Base-by-base conservation (phyloP, 2,797 vertebrate genomes). In the Gallirallus australis region DNA sequence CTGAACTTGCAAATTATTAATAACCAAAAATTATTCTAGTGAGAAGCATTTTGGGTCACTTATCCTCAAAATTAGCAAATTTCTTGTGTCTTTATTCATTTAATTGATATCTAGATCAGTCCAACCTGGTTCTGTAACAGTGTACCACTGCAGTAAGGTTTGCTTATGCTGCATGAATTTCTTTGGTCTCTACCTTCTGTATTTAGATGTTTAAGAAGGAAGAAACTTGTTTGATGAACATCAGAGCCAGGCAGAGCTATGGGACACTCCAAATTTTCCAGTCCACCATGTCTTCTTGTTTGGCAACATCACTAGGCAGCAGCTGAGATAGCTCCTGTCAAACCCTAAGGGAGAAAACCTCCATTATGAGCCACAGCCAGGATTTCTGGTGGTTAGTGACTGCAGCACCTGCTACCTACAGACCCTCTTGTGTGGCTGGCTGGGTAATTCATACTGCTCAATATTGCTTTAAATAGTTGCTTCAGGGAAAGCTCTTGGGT, bases 211-310 rank as follows among this genome's bases (percentile, higher is more conserved):
- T 47, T 70, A 63, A 54, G 64, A 60, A 37, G 65, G 30, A 70
- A 6, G 6, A 33, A 70, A 63, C 30, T 10, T 25, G 13, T 39
- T 12, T 31, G 40, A 48, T 1, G 3, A 71, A 35, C 11, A 48
- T 40, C 30, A 56, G 30, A 30, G 30, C 30, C 25, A 70, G 33
- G 12, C 33, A 56, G 39, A 61, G 25, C 57, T 71, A 47, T 5
- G 3, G 54, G 48, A 63, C 13, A 27, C 30, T 50, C 19, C 11
- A 50, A 25, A 40, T 79, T 40, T 48, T 71, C 66, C 79, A 25
- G 31, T 13, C 7, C 1, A 0, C 7, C 3, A 0, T 63, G 16
- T 47, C 25, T 31, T 71, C 57, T 63, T 11, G 25, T 61, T 54
- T 47, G 39, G n/a, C 28, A 35, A 31, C 9, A n/a, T 45, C 45